A percentile compares a stretch with the other conserved stretches of the same genome.
Conservation (phyloP, 1,140 invertebrate species). For the Mizuhopecten yessoensis region DNA sequence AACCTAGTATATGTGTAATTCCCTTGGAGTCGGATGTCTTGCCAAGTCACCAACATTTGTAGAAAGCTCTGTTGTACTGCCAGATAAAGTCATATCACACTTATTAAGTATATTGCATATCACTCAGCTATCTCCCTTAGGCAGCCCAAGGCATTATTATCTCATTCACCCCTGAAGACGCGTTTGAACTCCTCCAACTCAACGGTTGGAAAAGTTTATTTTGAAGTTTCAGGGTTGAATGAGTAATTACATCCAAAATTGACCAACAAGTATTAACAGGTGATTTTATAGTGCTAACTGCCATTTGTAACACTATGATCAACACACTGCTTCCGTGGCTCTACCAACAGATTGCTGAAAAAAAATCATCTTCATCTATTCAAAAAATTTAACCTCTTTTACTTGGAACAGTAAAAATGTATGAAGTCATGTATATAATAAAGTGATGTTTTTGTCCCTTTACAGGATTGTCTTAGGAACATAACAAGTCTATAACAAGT, state of each 20-base stretch:
- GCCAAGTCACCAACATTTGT: conserved; percentile 7
- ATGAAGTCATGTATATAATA: background rate
- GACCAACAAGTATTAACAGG: background rate
- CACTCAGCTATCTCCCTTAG: background rate
- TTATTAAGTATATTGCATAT: background rate
- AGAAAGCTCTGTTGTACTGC: background rate
- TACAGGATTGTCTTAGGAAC: too few species aligned
- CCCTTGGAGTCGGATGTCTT: background rate
- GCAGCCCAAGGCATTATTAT: background rate
- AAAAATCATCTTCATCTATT: too few species aligned
- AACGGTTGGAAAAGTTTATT: too few species aligned
- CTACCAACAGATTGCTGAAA: background rate
- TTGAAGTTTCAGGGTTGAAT: too few species aligned
- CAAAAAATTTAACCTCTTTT: too few species aligned
- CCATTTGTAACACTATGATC: background rate
- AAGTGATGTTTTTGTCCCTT: background rate
- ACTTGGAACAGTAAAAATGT: too few species aligned
- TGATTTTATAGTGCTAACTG: background rate
- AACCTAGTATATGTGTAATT: background rate
- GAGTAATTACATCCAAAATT: background rate
- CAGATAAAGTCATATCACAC: background rate
- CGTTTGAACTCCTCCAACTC: too few species aligned
- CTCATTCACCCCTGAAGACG: too few species aligned
- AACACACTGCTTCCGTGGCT: background rate
- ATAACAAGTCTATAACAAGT: too few species aligned